phyloP scores from a whole-genome alignment of 2,113 vertebrate species.

The Chloropsis cyanopogon region DNA sequence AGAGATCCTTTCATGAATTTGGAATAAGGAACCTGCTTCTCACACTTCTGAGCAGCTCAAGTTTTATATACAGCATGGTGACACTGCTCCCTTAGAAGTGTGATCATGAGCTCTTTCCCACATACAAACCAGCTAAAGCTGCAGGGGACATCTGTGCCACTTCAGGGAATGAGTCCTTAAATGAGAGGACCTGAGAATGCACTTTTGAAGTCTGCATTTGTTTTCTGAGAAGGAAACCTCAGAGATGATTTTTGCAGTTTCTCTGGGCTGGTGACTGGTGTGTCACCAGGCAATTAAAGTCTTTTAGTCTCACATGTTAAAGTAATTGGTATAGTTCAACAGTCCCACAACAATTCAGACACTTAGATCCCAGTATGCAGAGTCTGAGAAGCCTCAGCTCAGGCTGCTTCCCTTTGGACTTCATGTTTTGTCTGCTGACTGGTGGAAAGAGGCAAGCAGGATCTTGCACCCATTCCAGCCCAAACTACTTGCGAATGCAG shows the following conservation, averaged over 20 bases:
- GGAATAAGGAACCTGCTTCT: neutral
- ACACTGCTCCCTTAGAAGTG: neutral
- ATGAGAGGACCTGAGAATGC: neutral
- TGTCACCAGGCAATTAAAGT: neutral
- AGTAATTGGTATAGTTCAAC: neutral
- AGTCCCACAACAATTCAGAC: neutral
- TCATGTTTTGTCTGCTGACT: neutral
- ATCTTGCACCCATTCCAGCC: neutral
- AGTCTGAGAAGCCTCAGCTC: neutral
- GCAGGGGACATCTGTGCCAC: neutral
- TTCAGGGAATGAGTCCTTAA: neutral
- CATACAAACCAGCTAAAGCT: neutral
- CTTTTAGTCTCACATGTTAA: neutral
- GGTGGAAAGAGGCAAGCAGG: neutral
- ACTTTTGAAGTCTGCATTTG: neutral
- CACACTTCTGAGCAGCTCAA: neutral
- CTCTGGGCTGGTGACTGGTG: neutral
- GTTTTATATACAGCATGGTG: neutral
- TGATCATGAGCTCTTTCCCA: neutral
- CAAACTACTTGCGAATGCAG: neutral
- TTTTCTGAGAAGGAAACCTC: neutral
- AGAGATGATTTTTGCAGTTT: neutral
- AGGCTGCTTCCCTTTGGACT: neutral
- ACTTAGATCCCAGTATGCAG: neutral
- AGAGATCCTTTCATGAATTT: neutral